Evolutionary conservation across 2,797 vertebrate species (phyloP).

Genomic region (Sciurus carolinensis): DNA sequence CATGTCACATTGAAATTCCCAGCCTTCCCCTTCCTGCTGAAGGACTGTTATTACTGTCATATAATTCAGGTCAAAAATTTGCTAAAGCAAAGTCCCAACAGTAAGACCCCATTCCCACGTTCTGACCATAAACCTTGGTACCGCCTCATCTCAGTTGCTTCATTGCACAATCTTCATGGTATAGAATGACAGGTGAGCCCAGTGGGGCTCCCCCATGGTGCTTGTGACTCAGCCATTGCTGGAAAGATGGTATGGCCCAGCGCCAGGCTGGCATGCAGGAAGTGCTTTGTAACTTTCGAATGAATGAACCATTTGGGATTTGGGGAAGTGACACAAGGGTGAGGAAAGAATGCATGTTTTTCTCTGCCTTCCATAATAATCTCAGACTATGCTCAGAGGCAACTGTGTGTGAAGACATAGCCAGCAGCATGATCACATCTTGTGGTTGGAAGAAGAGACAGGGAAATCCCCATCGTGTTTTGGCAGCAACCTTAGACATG

Average conservation of each 20-base stretch:
- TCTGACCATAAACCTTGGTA: not conserved
- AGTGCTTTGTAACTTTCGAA: constrained; percentile 22
- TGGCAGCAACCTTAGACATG: constrained; percentile 17
- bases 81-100: not conserved
- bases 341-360: constrained; percentile 1
- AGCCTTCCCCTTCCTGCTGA: not conserved
- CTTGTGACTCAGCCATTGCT: constrained; percentile 13
- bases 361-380: not conserved
- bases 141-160: not conserved
- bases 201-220: not conserved
- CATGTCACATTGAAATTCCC: not conserved
- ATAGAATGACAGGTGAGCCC: not conserved
- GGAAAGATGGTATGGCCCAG: not conserved
- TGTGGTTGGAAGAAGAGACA: constrained; percentile 6
- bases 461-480: not conserved
- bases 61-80: not conserved
- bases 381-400: not conserved
- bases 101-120: not conserved
- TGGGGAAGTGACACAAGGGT: not conserved
- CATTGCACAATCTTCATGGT: not conserved
- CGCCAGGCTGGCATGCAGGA: not conserved
- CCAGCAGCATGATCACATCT: not conserved
- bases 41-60: not conserved
- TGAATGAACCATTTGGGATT: constrained; percentile 41
- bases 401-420: not conserved